Percentiles rank a stretch among this genome's conserved stretches.
These are phyloP conservation scores for Ctenopoma multispine DNA, from an alignment of 2,797 vertebrate genomes.

Conservation along the genomic window DNA sequence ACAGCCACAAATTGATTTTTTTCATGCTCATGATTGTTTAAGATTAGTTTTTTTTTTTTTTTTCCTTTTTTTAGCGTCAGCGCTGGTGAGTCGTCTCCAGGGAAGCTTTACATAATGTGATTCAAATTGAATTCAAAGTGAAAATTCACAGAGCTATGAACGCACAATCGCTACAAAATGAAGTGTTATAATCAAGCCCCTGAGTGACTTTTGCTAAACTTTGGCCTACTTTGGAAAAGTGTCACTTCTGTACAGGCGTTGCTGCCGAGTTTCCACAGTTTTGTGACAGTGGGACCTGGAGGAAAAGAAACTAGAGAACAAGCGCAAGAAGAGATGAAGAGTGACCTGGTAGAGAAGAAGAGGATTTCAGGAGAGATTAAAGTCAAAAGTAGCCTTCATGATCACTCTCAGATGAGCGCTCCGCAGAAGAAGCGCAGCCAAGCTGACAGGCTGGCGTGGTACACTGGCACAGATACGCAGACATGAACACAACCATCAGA, in stretches of 20 bases:
- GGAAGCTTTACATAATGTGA: conserved; percentile 68
- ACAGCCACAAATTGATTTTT: conserved; percentile 34
- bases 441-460: conserved; percentile 62
- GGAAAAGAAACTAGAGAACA: conserved; percentile 62
- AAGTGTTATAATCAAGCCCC: conserved; percentile 61
- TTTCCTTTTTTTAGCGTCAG: conserved; percentile 26
- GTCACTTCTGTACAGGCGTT: conserved; percentile 53
- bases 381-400: conserved; percentile 78
- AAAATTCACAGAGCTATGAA: conserved; percentile 63
- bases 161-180: conserved; percentile 44
- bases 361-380: conserved; percentile 78
- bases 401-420: conserved; percentile 61
- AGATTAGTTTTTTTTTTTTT: conserved; percentile 28
- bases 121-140: conserved; percentile 67
- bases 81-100: conserved; percentile 39
- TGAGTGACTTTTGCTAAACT: conserved; percentile 65
- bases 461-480: conserved; percentile 29
- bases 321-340: conserved; percentile 52
- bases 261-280: conserved; percentile 38
- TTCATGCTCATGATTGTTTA: conserved; percentile 44
- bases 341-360: conserved; percentile 70
- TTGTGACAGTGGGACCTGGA: conserved; percentile 74
- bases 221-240: conserved; percentile 72
- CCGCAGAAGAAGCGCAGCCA: conserved; percentile 54
- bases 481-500: conserved; percentile 22